A percentile compares a stretch with the other conserved stretches of the same genome.
Conservation (phyloP, 2,113 vertebrate genomes). For the Pygoscelis antarcticus region DNA sequence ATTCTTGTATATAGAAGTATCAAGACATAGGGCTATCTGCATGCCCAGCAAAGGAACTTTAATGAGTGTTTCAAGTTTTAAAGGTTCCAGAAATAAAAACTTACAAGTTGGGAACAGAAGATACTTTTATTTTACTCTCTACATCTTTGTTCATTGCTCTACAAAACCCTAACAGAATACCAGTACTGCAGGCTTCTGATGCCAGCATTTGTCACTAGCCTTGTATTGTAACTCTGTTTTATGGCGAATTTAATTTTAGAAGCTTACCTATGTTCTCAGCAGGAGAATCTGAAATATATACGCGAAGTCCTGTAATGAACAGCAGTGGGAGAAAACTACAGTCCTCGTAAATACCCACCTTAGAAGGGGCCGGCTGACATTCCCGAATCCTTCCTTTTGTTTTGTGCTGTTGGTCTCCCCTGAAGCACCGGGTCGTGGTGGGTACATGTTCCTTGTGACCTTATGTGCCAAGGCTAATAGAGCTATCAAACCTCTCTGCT, state of each 20-base stretch:
- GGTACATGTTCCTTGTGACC: background rate
- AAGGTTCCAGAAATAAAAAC: background rate
- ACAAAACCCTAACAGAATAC: background rate
- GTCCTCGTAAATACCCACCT: background rate
- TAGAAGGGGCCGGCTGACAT: background rate
- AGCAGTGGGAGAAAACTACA: background rate
- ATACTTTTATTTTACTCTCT: background rate
- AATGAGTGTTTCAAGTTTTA: background rate
- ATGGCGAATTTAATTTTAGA: background rate
- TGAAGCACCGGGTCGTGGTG: background rate
- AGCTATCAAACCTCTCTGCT: constrained; percentile 7
- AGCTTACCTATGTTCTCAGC: constrained; percentile 22
- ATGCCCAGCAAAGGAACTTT: background rate
- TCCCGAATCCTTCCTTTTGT: background rate
- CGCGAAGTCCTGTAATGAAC: background rate
- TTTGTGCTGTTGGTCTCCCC: background rate
- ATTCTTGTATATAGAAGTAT: background rate
- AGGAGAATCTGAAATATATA: constrained; percentile 9
- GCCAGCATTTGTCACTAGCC: background rate
- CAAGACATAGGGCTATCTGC: background rate
- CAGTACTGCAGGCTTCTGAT: background rate
- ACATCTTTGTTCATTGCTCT: background rate
- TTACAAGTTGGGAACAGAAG: background rate
- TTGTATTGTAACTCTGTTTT: background rate
- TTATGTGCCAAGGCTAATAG: background rate